Evolutionary conservation across 2,888 invertebrate genomes (phyloP).

Genomic region (Ptilodon capucinus): DNA sequence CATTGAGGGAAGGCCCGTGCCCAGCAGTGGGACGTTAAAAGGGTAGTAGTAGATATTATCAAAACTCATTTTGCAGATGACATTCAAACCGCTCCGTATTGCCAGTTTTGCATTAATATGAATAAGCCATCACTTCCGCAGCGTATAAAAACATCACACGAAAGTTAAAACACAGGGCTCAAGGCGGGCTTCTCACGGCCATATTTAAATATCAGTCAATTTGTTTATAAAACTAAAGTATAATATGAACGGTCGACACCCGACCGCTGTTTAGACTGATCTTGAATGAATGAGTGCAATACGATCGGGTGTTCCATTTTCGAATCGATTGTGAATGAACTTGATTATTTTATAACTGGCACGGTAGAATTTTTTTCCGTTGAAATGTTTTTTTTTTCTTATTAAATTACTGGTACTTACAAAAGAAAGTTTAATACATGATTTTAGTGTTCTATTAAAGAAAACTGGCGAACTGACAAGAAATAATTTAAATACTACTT

Average conservation of each 20-base stretch:
- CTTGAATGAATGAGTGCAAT: slow-evolving; percentile 69
- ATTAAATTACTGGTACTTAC: too few species aligned
- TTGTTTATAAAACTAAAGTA: slow-evolving; percentile 65
- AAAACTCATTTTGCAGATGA: background rate
- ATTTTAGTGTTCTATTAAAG: too few species aligned
- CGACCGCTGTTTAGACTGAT: slow-evolving; percentile 77
- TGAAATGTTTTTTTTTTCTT: too few species aligned
- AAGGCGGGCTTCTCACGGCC: slow-evolving; percentile 54
- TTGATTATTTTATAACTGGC: slow-evolving; percentile 5
- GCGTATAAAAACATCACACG: slow-evolving; percentile 44
- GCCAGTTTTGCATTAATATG: slow-evolving; percentile 26
- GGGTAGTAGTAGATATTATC: too few species aligned
- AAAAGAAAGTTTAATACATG: too few species aligned
- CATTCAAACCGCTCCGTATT: slow-evolving; percentile 4
- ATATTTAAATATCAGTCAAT: slow-evolving; percentile 67
- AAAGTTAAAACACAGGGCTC: slow-evolving; percentile 40
- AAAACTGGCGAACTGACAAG: too few species aligned
- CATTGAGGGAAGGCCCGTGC: too few species aligned
- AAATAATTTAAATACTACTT: too few species aligned
- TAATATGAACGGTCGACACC: slow-evolving; percentile 55
- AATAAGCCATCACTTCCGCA: slow-evolving; percentile 38
- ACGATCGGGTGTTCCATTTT: slow-evolving; percentile 39
- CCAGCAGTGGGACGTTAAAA: too few species aligned
- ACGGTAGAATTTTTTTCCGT: slow-evolving; percentile 1
- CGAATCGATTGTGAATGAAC: slow-evolving; percentile 27